Evolutionary conservation across 2,113 vertebrate genomes (phyloP).

Genomic region (Myiagra hebetior): DNA sequence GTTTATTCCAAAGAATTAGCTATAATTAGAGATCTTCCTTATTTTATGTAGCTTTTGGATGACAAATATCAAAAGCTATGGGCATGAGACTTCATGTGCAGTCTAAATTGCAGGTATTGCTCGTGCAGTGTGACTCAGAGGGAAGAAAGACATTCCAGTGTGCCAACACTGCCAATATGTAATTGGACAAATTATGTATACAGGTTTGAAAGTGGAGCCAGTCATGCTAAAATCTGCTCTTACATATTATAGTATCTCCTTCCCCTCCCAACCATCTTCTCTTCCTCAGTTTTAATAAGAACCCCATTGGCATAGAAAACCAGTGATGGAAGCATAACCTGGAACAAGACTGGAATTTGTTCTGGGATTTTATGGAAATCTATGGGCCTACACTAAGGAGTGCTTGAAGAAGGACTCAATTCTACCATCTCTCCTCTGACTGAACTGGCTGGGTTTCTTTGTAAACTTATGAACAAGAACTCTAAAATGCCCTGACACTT

Average conservation of each 20-base stretch:
- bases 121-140: background rate
- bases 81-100: background rate
- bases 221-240: background rate
- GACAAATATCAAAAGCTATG: background rate
- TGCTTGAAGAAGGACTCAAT: background rate
- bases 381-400: background rate
- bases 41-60: background rate
- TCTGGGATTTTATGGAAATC: background rate
- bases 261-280: background rate
- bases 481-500: background rate
- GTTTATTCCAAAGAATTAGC: background rate
- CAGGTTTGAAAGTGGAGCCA: background rate
- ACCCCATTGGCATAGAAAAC: background rate
- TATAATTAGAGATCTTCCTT: background rate
- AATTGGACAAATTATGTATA: background rate
- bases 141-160: background rate
- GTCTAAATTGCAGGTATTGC: background rate
- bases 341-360: background rate
- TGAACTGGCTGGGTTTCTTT: background rate
- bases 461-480: background rate
- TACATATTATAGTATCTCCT: background rate
- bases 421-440: background rate
- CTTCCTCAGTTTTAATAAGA: background rate
- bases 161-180: background rate
- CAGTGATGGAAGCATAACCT: background rate